Evolutionary conservation across 1,140 invertebrate species (phyloP).

Genomic region (Bombus affinis): DNA sequence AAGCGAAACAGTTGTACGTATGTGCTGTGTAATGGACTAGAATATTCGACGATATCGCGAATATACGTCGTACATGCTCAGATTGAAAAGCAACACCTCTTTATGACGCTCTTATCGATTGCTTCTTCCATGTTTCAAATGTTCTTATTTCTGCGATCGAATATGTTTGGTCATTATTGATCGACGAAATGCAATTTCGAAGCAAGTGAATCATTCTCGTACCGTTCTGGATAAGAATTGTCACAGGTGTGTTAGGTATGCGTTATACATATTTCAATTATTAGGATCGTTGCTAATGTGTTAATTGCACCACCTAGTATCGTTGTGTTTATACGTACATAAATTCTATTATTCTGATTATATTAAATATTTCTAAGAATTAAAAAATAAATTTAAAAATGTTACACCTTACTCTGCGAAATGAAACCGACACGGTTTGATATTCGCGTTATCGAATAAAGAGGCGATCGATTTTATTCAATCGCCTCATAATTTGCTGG

Average conservation of each 20-base stretch:
- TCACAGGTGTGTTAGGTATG: neutral
- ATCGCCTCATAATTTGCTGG: neutral
- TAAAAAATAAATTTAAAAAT: neutral
- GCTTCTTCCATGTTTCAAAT: neutral
- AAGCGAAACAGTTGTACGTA: too few relatives aligned
- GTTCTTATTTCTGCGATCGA: neutral
- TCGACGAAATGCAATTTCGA: neutral
- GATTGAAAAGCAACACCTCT: neutral
- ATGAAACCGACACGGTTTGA: neutral
- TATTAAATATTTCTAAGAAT: neutral
- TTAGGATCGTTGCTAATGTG: neutral
- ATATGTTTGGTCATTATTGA: neutral
- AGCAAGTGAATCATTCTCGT: neutral
- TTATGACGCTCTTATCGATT: constrained; percentile 20
- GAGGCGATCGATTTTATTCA: neutral
- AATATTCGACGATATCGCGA: neutral
- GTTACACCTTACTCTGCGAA: neutral
- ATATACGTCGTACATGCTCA: neutral
- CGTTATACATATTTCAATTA: neutral
- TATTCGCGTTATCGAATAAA: neutral
- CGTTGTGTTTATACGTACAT: neutral
- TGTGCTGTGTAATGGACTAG: neutral
- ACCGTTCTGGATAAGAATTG: neutral
- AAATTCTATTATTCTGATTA: neutral
- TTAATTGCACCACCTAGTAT: neutral